Percentiles rank a stretch among this genome's conserved stretches.
Conservation (phyloP, 2,113 vertebrate genomes). For the Sminthopsis crassicaudata region DNA sequence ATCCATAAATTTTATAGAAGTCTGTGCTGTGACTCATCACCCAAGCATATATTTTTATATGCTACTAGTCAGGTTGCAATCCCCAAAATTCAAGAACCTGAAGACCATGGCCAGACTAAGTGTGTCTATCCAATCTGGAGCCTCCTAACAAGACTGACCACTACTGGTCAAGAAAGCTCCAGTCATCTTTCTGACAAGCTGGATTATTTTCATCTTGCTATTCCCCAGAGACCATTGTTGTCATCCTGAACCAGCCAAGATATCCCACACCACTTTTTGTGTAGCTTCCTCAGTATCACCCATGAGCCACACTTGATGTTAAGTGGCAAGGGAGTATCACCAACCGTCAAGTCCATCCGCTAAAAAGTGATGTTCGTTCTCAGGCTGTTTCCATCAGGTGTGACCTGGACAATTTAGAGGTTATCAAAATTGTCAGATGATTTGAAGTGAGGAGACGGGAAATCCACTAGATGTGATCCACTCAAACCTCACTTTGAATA, state of each 20-base stretch:
- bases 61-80: neutral
- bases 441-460: constrained; percentile 19
- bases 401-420: constrained; percentile 29
- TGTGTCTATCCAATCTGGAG: neutral
- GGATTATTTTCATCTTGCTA: neutral
- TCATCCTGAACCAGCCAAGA: constrained; percentile 21
- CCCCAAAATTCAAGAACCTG: neutral
- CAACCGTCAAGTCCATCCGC: neutral
- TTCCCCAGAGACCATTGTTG: neutral
- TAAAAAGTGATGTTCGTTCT: neutral
- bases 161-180: neutral
- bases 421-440: constrained; percentile 25
- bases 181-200: neutral
- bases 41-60: neutral
- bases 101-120: neutral
- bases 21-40: neutral
- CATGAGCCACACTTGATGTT: constrained; percentile 4
- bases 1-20: neutral
- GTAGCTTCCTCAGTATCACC: neutral
- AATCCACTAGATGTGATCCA: neutral
- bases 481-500: neutral
- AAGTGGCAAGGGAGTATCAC: neutral
- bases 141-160: neutral
- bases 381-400: constrained; percentile 5
- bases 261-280: constrained; percentile 34